Evolutionary conservation across 2,113 vertebrate species (phyloP).

Genomic region (Sialia sialis): DNA sequence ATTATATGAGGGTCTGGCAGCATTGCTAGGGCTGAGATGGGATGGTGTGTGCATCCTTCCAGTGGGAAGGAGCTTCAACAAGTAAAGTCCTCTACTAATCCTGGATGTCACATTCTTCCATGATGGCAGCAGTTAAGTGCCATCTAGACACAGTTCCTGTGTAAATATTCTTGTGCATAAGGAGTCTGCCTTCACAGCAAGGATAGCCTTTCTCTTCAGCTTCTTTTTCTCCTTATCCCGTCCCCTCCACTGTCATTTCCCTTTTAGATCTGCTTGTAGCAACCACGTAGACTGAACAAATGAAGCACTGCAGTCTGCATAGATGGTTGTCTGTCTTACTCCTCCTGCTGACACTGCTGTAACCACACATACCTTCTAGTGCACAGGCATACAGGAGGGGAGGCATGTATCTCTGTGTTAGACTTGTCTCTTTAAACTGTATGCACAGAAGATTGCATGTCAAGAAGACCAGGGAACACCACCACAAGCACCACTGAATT

Average conservation of each 20-base stretch:
- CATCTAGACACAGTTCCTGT: no score
- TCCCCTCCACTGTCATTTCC: background rate
- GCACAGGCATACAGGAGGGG: background rate
- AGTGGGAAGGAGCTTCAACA: background rate
- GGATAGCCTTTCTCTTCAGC: background rate
- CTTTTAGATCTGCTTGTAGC: background rate
- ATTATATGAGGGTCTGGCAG: background rate
- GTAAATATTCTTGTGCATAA: background rate
- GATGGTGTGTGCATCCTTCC: background rate
- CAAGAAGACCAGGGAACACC: background rate
- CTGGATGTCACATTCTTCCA: accelerated
- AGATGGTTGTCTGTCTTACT: background rate
- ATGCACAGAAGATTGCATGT: background rate
- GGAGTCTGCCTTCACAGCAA: background rate
- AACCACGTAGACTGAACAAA: background rate
- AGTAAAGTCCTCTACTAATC: background rate
- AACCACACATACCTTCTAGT: background rate
- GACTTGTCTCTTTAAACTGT: background rate
- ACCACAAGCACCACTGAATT: background rate
- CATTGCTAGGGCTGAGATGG: background rate
- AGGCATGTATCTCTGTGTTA: background rate
- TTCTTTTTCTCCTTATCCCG: background rate
- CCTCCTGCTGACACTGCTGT: background rate
- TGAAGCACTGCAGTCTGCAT: background rate
- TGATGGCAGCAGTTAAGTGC: background rate